phyloP scores from a whole-genome alignment of 2,797 vertebrate species.

The Phoeniculus purpureus region DNA sequence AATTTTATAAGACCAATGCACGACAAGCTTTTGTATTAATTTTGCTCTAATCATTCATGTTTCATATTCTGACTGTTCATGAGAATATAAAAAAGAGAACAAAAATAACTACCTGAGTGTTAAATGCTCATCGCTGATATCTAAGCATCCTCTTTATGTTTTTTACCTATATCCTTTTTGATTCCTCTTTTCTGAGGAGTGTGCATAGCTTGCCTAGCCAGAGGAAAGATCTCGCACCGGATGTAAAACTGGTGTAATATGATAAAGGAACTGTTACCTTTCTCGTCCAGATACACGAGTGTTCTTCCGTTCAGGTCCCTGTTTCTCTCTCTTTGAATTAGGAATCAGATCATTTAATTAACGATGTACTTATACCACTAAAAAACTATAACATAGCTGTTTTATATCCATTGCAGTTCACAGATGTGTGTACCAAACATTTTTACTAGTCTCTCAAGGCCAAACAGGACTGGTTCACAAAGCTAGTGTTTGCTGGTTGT shows the following conservation, averaged over 20 bases:
- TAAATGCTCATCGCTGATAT: neutral
- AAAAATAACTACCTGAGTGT: neutral
- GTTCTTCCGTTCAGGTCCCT: neutral
- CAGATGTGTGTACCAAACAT: neutral
- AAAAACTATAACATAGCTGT: neutral
- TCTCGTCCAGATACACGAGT: fast-evolving
- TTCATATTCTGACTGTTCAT: neutral
- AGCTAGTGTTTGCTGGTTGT: neutral
- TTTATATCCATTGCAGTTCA: neutral
- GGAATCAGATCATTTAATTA: neutral
- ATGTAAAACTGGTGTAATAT: no score
- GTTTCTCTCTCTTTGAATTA: neutral
- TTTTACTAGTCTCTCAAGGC: neutral
- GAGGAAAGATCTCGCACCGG: neutral
- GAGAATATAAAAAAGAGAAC: neutral
- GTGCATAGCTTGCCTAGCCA: neutral
- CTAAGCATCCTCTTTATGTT: neutral
- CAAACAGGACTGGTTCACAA: neutral
- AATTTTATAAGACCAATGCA: neutral
- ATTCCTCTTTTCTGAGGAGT: neutral
- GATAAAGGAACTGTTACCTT: neutral
- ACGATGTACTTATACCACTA: neutral
- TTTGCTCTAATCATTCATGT: neutral
- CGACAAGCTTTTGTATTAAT: neutral
- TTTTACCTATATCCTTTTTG: neutral